Evolutionary conservation across 2,888 invertebrate species (phyloP).

Genomic region (Lithophane socia): DNA sequence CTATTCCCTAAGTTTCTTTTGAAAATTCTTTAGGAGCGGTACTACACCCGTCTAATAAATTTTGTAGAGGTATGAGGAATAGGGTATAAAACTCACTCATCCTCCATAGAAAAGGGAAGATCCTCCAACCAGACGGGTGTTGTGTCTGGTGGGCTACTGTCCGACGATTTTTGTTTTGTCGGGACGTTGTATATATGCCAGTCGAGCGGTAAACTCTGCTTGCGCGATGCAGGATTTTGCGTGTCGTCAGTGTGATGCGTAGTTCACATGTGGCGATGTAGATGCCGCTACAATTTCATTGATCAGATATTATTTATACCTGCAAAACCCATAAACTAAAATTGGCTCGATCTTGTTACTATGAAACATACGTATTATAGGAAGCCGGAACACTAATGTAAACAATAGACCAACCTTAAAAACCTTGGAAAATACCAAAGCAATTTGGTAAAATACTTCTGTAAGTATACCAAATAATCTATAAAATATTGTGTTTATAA

Average conservation of each 20-base stretch:
- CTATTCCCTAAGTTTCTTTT: no score
- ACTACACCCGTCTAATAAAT: no score
- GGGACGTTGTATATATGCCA: no score
- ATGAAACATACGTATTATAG: background rate
- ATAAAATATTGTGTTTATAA: conserved; percentile 51
- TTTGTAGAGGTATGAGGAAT: background rate
- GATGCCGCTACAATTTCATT: background rate
- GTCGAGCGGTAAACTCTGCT: no score
- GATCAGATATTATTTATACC: background rate
- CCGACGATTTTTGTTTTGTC: no score
- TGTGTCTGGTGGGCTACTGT: no score
- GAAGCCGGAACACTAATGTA: background rate
- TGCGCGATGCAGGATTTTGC: background rate
- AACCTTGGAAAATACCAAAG: background rate
- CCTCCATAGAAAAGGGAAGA: background rate
- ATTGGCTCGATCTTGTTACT: background rate
- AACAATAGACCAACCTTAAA: background rate
- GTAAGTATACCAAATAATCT: conserved; percentile 37
- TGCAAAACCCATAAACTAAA: conserved; percentile 1
- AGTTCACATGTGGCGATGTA: background rate
- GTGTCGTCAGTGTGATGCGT: background rate
- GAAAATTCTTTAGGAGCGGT: no score
- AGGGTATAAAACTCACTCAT: background rate
- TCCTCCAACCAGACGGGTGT: background rate
- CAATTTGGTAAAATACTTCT: conserved; percentile 15